Evolutionary conservation across 2,797 vertebrate species (phyloP).

Genomic region (Cheirogaleus major): DNA sequence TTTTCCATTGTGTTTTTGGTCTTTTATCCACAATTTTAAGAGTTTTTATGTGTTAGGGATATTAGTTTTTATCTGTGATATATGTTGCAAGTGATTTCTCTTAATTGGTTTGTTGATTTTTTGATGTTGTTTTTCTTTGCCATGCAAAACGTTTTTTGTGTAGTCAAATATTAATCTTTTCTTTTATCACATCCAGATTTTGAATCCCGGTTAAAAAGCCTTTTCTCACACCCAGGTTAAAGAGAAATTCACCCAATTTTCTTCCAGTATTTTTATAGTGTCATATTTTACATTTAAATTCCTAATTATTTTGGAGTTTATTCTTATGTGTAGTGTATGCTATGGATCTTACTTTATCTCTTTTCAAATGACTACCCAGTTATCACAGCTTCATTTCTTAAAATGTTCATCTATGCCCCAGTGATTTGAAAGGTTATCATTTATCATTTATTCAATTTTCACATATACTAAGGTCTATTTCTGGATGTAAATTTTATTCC

Average conservation of each 20-base stretch:
- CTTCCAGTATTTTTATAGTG: background rate
- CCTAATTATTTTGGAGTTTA: background rate
- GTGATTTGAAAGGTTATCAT: background rate
- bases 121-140: background rate
- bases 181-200: background rate
- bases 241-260: background rate
- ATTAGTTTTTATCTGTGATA: conserved; percentile 41
- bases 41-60: background rate
- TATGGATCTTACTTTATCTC: background rate
- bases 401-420: background rate
- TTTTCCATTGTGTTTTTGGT: conserved; percentile 16
- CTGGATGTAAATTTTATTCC: background rate
- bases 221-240: background rate
- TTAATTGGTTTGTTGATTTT: background rate
- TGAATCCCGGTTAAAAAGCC: background rate
- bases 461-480: background rate
- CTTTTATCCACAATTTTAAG: conserved; percentile 36
- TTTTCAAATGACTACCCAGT: background rate
- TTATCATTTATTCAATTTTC: background rate
- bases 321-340: background rate
- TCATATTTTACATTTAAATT: background rate
- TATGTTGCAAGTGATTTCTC: conserved; percentile 41
- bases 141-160: background rate
- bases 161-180: background rate
- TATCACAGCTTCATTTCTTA: background rate